Conservation (phyloP, 2,888 invertebrate species). For the Eupsilia transversa region DNA sequence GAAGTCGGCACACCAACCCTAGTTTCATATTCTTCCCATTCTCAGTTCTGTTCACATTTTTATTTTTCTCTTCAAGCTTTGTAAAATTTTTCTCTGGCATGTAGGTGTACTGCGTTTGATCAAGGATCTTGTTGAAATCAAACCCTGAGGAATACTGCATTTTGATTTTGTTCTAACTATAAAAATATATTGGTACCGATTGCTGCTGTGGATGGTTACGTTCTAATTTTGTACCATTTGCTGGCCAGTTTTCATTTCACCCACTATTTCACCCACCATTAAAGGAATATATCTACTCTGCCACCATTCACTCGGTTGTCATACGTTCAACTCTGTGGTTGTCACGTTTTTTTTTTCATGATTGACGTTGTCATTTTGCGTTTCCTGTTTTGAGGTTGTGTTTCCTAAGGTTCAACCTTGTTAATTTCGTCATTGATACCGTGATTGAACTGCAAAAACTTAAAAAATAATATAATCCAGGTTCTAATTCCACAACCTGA, state of each 20-base stretch:
- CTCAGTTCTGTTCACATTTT: not conserved
- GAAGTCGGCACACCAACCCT: constrained; percentile 41
- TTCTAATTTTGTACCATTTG: constrained; percentile 5
- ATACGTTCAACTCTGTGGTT: too few relatives aligned
- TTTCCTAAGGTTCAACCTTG: not conserved
- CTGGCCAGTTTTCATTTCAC: constrained; percentile 3
- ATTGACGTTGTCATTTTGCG: not conserved
- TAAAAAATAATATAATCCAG: not conserved
- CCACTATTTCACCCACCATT: not conserved
- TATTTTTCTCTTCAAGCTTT: not conserved
- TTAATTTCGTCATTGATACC: not conserved
- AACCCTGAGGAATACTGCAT: constrained; percentile 54
- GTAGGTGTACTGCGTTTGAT: constrained; percentile 56
- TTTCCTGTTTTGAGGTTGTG: not conserved
- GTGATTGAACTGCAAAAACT: not conserved
- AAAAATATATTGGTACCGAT: not conserved
- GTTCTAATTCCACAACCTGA: not conserved
- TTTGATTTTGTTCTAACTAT: constrained; percentile 8
- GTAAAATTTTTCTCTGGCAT: constrained; percentile 12
- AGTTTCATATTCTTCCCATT: constrained; percentile 9
- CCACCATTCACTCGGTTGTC: not conserved
- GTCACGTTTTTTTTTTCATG: not conserved
- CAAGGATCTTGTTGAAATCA: constrained; percentile 55
- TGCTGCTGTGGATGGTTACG: not conserved
- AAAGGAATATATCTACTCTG: too few relatives aligned